Conservation (phyloP, 2,797 vertebrate species). For the Anguilla pacifica region DNA sequence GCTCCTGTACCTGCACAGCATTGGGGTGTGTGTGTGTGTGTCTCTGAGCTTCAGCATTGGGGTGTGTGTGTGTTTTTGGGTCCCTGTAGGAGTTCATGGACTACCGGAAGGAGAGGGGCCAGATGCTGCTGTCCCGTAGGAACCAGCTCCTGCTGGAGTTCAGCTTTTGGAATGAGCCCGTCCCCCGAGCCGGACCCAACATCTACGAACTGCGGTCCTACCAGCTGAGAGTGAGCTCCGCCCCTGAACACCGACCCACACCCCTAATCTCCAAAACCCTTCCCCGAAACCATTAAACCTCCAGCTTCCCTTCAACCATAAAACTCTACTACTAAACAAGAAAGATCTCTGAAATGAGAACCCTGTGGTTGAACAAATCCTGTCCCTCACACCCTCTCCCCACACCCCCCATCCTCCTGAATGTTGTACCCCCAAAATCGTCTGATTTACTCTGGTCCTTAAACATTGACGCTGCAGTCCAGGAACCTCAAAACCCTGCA, state of each 20-base stretch:
- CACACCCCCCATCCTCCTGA: too few relatives aligned
- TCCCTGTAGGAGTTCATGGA: constrained; percentile 82
- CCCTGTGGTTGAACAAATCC: too few relatives aligned
- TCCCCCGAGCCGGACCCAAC: constrained; percentile 87
- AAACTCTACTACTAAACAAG: too few relatives aligned
- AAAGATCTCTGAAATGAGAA: too few relatives aligned
- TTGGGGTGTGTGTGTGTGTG: not conserved
- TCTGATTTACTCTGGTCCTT: too few relatives aligned
- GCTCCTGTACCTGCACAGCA: too few relatives aligned
- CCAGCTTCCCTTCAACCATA: too few relatives aligned
- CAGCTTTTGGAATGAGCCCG: constrained; percentile 95
- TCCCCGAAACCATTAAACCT: not conserved
- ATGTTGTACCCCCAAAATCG: too few relatives aligned
- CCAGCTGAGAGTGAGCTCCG: constrained; percentile 87
- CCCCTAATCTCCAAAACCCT: not conserved
- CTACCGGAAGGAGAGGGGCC: constrained; percentile 88
- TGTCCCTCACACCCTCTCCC: too few relatives aligned
- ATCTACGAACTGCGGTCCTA: constrained; percentile 95
- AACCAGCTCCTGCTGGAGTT: constrained; percentile 95
- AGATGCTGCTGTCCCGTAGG: constrained; percentile 92
- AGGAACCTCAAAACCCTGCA: too few relatives aligned
- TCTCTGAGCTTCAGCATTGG: not conserved
- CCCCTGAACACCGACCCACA: not conserved
- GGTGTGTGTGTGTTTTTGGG: constrained; percentile 20
- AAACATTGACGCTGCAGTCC: too few relatives aligned